Percentiles rank a stretch among this genome's conserved stretches.
Evolutionary conservation across 1,140 invertebrate genomes (phyloP).

Genomic region (Bombus terrestris): DNA sequence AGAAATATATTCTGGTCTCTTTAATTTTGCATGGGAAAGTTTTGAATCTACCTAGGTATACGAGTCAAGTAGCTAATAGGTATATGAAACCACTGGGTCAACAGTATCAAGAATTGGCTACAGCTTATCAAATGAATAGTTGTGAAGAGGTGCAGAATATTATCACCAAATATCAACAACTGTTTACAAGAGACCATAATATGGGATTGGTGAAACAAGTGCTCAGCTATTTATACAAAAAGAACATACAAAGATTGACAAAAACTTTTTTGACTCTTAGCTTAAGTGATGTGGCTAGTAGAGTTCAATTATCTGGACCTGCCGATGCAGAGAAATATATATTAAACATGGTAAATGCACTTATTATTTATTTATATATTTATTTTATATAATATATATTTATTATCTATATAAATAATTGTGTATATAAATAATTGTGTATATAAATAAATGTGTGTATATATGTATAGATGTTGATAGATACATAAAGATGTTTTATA

Average conservation of each 20-base stretch:
- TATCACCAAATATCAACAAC: constrained; percentile 91
- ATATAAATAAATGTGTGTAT: too few relatives aligned
- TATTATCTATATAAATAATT: not conserved
- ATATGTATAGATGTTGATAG: not conserved
- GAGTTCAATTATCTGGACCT: constrained; percentile 92
- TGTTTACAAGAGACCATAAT: constrained; percentile 93
- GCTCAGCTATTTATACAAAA: constrained; percentile 94
- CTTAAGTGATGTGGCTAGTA: constrained; percentile 94
- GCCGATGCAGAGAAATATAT: constrained; percentile 97
- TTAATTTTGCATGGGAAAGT: constrained; percentile 96
- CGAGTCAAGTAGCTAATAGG: constrained; percentile 91
- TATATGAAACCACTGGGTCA: constrained; percentile 94
- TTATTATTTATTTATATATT: not conserved
- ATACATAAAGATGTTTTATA: not conserved
- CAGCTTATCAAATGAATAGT: constrained; percentile 90
- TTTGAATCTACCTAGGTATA: constrained; percentile 92
- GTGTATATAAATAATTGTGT: too few relatives aligned
- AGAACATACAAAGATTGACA: constrained; percentile 98
- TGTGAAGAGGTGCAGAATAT: constrained; percentile 87
- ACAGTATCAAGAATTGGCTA: constrained; percentile 95
- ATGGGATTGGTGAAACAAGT: constrained; percentile 93
- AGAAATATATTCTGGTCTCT: constrained; percentile 97
- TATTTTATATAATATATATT: not conserved
- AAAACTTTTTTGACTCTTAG: constrained; percentile 98
- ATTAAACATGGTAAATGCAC: constrained; percentile 92